Conservation (phyloP, 2,888 invertebrate species). For the Sesia bembeciformis region DNA sequence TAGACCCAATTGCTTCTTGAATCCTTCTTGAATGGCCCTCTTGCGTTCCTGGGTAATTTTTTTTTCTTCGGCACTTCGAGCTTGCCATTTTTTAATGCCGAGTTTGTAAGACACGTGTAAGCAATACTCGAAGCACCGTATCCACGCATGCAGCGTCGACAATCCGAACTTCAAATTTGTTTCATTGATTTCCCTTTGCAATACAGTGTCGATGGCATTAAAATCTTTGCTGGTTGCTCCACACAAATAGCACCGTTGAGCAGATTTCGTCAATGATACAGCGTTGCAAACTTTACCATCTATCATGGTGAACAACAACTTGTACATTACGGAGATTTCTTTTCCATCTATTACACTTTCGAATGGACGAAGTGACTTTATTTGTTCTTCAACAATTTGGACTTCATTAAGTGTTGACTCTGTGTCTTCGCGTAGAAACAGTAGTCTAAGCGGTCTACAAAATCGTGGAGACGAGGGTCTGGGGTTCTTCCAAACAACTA, state of each 20-base stretch:
- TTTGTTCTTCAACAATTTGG: conserved; percentile 3
- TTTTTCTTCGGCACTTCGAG: conserved; percentile 11
- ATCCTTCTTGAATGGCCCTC: conserved; percentile 9
- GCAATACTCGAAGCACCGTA: conserved; percentile 18
- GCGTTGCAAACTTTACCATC: conserved; percentile 16
- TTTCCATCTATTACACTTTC: conserved; percentile 3
- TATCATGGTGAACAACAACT: conserved; percentile 13
- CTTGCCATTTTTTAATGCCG: conserved; percentile 14
- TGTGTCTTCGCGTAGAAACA: background rate
- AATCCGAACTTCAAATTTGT: conserved; percentile 12
- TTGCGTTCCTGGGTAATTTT: conserved; percentile 6
- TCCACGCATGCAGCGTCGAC: conserved; percentile 16
- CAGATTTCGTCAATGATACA: conserved; percentile 9
- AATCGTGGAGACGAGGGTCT: conserved; percentile 8
- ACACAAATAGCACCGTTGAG: conserved; percentile 9
- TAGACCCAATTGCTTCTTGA: conserved; percentile 8
- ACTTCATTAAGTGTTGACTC: conserved; percentile 8
- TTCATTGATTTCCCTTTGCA: conserved; percentile 7
- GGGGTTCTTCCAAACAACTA: conserved; percentile 8
- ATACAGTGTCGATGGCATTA: conserved; percentile 11
- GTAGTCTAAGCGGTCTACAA: conserved; percentile 6
- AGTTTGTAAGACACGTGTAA: conserved; percentile 12
- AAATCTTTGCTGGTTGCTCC: conserved; percentile 12
- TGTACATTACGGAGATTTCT: conserved; percentile 6
- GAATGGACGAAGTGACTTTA: background rate